phyloP scores from a whole-genome alignment of 2,888 invertebrate genomes.

The Beris chalybata region DNA sequence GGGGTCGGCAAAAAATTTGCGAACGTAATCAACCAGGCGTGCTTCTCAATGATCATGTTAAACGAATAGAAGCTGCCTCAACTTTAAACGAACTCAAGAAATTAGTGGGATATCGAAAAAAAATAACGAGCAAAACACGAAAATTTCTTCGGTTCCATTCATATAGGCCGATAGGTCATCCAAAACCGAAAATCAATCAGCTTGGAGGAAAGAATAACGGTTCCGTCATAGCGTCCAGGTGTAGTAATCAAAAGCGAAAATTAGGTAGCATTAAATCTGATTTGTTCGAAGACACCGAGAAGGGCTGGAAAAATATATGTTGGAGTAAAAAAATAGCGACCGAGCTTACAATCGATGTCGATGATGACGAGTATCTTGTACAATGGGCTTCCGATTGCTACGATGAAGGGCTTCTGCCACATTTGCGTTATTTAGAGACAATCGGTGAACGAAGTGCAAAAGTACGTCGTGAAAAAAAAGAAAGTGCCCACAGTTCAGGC shows the following conservation, averaged over 20 bases:
- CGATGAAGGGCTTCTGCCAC: constrained; percentile 50
- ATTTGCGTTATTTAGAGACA: constrained; percentile 53
- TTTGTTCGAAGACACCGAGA: constrained; percentile 2
- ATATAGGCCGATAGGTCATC: not conserved
- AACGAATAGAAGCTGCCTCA: constrained; percentile 18
- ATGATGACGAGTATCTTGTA: constrained; percentile 41
- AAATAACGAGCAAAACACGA: not conserved
- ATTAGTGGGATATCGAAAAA: constrained; percentile 6
- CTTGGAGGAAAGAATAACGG: no score
- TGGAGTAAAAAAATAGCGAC: not conserved
- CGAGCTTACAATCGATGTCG: constrained; percentile 12
- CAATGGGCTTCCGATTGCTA: constrained; percentile 53
- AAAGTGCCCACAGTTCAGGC: not conserved
- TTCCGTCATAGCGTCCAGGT: not conserved
- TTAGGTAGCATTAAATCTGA: constrained; percentile 17
- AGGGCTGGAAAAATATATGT: not conserved
- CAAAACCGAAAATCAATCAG: not conserved
- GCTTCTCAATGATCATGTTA: constrained; percentile 39
- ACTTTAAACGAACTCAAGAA: constrained; percentile 16
- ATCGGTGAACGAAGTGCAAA: constrained; percentile 48
- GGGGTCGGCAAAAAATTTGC: constrained; percentile 43
- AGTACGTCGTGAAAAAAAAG: not conserved
- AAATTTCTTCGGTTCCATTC: not conserved
- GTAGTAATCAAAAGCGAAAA: constrained; percentile 17
- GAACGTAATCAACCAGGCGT: constrained; percentile 44